Evolutionary conservation across 1,140 invertebrate species (phyloP), one percentile per base, ranked within the genome.

Genomic region (Bombus waltoni): DNA sequence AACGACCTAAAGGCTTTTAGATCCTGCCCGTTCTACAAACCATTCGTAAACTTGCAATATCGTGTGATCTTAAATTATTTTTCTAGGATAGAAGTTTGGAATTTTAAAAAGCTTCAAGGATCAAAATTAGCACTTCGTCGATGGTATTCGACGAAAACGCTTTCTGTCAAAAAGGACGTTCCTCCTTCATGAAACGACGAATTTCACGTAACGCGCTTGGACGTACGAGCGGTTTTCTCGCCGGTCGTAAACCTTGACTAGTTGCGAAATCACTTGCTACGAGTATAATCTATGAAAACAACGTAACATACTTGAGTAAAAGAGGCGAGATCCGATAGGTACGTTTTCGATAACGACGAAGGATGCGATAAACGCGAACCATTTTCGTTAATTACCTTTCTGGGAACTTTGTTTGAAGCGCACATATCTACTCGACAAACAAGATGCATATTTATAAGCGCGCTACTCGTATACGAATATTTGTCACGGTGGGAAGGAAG

Each of bases 301-400:
- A 28, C 42, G 42, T 18, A 53, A 22, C 47, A 53, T 53, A 10
- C 22, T n/a, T 32, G 42, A 70, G 35, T 44, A 80, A 44, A 42
- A 11, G 44, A n/a, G 42, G 15, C 47, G 22, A 53, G 47, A 57
- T 70, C 35, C 44, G 25, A 32, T 35, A 44, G 22, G 25, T 28
- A 9, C 22, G 32, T 32, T 40, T 38, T 15, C 68, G 68, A 71
- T 71, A 57, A 81, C 44, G 15, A 18, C 70, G 53, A 81, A 72
- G 70, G 80, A 44, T 81, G 15, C 68, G 80, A 73, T 81, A 73
- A 72, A 73, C 65, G 42, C 32, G 22, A 66, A 62, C 59, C 25
- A n/a, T 62, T 62, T 62, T 62, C 59, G 11, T 62, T 62, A 62
- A 62, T n/a, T 62, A 62, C 59, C 25, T n/a, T 22, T 75, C 53